Evolutionary conservation across 2,888 invertebrate species (phyloP).

Genomic region (Ennomos quercinarius): DNA sequence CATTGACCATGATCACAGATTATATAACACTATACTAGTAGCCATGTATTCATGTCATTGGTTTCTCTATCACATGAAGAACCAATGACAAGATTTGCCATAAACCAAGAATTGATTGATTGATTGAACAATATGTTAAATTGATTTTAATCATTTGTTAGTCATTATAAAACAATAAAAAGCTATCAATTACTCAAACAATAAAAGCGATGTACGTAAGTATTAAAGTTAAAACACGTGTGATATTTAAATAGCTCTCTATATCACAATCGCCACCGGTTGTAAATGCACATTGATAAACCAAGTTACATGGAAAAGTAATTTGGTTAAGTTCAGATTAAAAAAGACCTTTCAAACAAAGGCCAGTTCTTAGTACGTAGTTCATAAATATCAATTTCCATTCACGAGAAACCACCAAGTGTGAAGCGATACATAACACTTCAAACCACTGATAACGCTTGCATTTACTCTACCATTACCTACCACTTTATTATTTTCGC

Average conservation of each 20-base stretch:
- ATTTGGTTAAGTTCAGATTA: constrained; percentile 15
- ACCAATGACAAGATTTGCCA: constrained; percentile 11
- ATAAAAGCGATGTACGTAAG: constrained; percentile 13
- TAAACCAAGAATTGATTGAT: too few species aligned
- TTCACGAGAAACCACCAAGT: constrained; percentile 11
- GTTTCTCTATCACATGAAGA: constrained; percentile 6
- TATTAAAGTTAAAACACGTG: constrained; percentile 12
- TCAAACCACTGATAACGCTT: constrained; percentile 17
- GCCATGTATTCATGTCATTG: constrained; percentile 18
- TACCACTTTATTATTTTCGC: constrained; percentile 9
- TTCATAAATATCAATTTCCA: constrained; percentile 13
- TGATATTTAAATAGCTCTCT: constrained; percentile 14
- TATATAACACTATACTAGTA: too few species aligned
- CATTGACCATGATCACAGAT: too few species aligned
- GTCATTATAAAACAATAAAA: constrained; percentile 15
- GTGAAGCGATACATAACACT: constrained; percentile 20
- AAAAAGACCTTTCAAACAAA: constrained; percentile 10
- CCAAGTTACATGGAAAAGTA: constrained; percentile 13
- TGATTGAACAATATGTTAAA: not conserved
- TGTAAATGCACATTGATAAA: constrained; percentile 19
- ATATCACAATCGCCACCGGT: constrained; percentile 10
- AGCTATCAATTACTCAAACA: constrained; percentile 8
- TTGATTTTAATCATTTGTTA: constrained; percentile 23
- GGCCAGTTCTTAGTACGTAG: constrained; percentile 9
- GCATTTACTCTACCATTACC: constrained; percentile 13